Evolutionary conservation across 1,140 invertebrate species (phyloP).

Genomic region (Sinonovacula constricta): DNA sequence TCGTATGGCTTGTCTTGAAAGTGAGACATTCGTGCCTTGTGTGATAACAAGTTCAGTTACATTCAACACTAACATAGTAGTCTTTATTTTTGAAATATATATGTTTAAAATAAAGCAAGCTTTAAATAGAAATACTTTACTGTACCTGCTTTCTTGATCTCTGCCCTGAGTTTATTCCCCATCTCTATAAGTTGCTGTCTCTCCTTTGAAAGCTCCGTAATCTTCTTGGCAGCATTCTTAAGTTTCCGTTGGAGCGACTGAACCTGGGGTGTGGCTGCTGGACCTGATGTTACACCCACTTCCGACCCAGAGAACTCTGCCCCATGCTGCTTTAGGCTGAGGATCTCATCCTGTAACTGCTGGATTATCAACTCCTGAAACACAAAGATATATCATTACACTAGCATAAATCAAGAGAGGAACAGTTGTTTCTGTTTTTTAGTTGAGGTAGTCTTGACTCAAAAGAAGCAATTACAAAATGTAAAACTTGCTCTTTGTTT

Average conservation of each 20-base stretch:
- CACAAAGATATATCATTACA: not conserved
- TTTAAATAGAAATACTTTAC: too few species aligned
- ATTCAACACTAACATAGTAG: too few species aligned
- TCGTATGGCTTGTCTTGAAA: too few species aligned
- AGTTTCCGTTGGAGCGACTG: constrained; percentile 66
- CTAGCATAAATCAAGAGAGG: not conserved
- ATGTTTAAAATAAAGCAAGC: too few species aligned
- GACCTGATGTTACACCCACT: constrained; percentile 4
- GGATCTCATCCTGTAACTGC: constrained; percentile 76
- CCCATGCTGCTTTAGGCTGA: constrained; percentile 59
- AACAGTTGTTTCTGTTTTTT: not conserved
- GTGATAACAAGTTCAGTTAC: too few species aligned
- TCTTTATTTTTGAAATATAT: too few species aligned
- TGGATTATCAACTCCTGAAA: constrained; percentile 77
- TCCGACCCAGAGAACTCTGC: constrained; percentile 28
- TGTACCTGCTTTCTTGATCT: constrained; percentile 71
- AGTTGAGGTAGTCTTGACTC: not conserved
- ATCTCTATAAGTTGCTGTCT: constrained; percentile 76
- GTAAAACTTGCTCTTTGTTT: not conserved
- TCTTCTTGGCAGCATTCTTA: constrained; percentile 71
- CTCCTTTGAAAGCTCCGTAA: constrained; percentile 72
- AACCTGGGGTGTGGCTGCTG: constrained; percentile 24
- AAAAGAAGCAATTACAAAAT: not conserved
- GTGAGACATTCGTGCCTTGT: too few species aligned
- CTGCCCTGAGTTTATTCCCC: constrained; percentile 75